Evolutionary conservation across 1,140 invertebrate species (phyloP), one percentile per base, ranked within the genome.

Genomic region (Zaprionus tsacasi): DNA sequence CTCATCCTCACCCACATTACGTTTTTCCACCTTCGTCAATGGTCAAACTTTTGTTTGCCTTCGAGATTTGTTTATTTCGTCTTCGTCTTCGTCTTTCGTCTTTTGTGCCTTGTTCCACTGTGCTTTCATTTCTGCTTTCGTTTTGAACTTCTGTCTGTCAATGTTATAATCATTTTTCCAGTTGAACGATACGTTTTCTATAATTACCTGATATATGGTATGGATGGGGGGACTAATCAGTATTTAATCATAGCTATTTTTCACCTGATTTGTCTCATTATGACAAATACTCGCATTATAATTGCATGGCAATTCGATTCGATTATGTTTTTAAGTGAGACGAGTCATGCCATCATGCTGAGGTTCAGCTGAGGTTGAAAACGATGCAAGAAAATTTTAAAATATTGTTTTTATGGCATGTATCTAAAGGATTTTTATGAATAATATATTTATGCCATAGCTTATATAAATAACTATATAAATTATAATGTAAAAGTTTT

Each of bases 221-320:
- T 64, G 40, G 25, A 48, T 13, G 17, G 43, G 38, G 38, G 63
- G 27, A 6, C 54, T 76, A 85, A 81, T 85, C 81, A 79, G 81
- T 86, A 81, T 69, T 86, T 85, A 85, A 85, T 85, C 61, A 81
- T 66, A 71, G 60, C 61, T 77, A 64, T 78, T 64, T 75, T 70
- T 70, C 35, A 50, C 17, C 8, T 50, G 11, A 50, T 50, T 78
- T 61, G 36, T 64, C 54, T 64, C 68, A 70, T 83, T 86, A 83
- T 78, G 70, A 81, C 54, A 52, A 54, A 75, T 65, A 40, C n/a
- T 25, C 3, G 17, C n/a, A 45, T 15, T 15, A 15, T 65, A 75
- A 73, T 73, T 61, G 70, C 36, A 52, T 27, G 58, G 59, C 72
- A 70, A 59, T 75, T 58, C 27, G 3, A 67, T 35, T 43, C 21